Evolutionary conservation across 2,888 invertebrate genomes (phyloP).

Genomic region (Dasypolia templi): DNA sequence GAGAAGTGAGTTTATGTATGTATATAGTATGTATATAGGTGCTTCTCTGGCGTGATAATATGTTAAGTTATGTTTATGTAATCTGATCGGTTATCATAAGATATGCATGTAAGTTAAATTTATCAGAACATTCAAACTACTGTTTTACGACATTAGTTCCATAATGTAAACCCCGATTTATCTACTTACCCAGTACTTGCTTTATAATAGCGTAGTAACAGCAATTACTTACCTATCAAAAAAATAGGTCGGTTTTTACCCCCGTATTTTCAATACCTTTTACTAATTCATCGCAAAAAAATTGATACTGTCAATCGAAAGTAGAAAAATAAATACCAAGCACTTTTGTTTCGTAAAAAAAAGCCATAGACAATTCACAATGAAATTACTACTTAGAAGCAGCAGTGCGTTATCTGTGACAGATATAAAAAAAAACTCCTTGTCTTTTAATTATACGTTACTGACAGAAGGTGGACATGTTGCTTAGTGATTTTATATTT

Average conservation of each 20-base stretch:
- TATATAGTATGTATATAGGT: too few relatives aligned
- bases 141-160: too few relatives aligned
- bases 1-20: too few relatives aligned
- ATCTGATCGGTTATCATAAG: too few relatives aligned
- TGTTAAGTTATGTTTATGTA: too few relatives aligned
- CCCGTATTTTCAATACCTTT: conserved; percentile 5
- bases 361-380: conserved; percentile 67
- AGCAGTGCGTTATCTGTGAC: conserved; percentile 75
- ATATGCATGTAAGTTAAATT: too few relatives aligned
- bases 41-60: too few relatives aligned
- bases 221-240: neutral
- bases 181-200: neutral
- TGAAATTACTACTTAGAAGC: conserved; percentile 73
- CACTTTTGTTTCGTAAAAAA: conserved; percentile 60
- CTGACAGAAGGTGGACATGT: conserved; percentile 63
- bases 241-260: conserved; percentile 5
- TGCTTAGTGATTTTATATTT: conserved; percentile 61
- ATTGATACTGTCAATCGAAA: conserved; percentile 13
- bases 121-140: too few relatives aligned
- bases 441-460: conserved; percentile 78
- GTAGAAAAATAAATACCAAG: conserved; percentile 39
- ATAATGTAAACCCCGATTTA: neutral
- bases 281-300: conserved; percentile 49
- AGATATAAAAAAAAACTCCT: conserved; percentile 76
- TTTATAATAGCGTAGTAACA: neutral